Percentiles rank a stretch among this genome's conserved stretches.
phyloP scores from a whole-genome alignment of 2,113 vertebrate genomes.

The Glaucomys volans region DNA sequence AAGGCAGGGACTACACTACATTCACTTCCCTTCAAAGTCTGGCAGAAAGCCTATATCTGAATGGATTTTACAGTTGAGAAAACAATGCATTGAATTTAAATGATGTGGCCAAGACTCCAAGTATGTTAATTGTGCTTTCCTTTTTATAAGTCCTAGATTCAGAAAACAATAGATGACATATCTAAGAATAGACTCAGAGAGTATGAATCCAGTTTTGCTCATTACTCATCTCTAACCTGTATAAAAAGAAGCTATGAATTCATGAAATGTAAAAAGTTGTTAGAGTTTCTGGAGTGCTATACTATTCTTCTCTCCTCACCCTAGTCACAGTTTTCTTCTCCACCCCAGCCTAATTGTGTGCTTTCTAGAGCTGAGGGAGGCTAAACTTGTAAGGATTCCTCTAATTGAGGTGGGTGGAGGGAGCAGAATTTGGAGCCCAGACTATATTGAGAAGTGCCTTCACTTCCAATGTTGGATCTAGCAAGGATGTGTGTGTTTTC shows the following conservation, averaged over 20 bases:
- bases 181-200: slow-evolving; percentile 5
- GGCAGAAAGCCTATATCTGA: background rate
- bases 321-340: background rate
- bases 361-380: background rate
- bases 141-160: background rate
- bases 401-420: background rate
- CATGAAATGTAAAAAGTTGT: background rate
- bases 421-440: background rate
- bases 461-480: background rate
- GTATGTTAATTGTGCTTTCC: background rate
- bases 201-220: background rate
- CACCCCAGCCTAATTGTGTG: background rate
- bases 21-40: background rate
- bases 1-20: background rate
- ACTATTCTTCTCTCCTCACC: background rate
- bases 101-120: background rate
- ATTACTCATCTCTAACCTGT: background rate
- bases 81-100: background rate
- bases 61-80: slow-evolving; percentile 24
- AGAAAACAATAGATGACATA: background rate
- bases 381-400: background rate
- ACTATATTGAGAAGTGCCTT: too few species aligned
- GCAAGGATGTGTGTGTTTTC: background rate
- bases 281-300: background rate
- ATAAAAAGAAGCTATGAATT: background rate